Evolutionary conservation across 2,113 vertebrate species (phyloP).

Genomic region (Oenanthe oenanthe): DNA sequence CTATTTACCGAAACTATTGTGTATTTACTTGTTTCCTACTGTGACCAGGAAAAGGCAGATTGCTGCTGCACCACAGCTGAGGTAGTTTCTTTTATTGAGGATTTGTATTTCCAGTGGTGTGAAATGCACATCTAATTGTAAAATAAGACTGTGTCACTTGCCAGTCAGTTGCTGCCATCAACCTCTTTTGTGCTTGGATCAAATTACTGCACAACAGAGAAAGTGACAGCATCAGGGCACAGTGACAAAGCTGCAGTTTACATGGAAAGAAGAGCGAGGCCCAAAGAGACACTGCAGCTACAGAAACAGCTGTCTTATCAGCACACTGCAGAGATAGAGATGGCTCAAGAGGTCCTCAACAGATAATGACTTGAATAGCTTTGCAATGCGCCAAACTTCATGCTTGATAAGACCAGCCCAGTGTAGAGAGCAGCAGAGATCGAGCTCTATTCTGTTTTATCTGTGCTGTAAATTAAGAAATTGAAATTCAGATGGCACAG

Average conservation of each 20-base stretch:
- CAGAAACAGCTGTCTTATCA: conserved; percentile 84
- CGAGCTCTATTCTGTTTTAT: conserved; percentile 71
- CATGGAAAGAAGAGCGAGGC: conserved; percentile 63
- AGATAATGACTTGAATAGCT: conserved; percentile 83
- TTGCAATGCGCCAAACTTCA: conserved; percentile 80
- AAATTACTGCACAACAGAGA: conserved; percentile 69
- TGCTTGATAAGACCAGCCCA: conserved; percentile 75
- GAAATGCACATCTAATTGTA: conserved; percentile 64
- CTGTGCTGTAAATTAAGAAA: conserved; percentile 78
- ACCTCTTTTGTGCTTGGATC: conserved; percentile 69
- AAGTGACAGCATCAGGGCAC: conserved; percentile 67
- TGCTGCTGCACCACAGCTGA: conserved; percentile 9
- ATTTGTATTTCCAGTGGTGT: conserved; percentile 62
- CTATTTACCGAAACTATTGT: conserved; percentile 28
- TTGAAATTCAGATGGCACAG: conserved; percentile 78
- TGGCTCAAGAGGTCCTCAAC: conserved; percentile 80
- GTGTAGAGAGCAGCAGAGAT: conserved; percentile 68
- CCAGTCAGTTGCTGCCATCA: conserved; percentile 58
- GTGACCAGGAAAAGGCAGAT: conserved; percentile 20
- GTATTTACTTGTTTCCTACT: conserved; percentile 21
- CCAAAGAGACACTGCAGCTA: conserved; percentile 73
- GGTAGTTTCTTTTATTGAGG: conserved; percentile 8
- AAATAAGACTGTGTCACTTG: conserved; percentile 56
- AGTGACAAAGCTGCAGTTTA: conserved; percentile 78
- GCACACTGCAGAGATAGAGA: conserved; percentile 80